A percentile compares a stretch with the other conserved stretches of the same genome.
Evolutionary conservation across 2,888 invertebrate genomes (phyloP).

Genomic region (Tenthredo distinguenda): DNA sequence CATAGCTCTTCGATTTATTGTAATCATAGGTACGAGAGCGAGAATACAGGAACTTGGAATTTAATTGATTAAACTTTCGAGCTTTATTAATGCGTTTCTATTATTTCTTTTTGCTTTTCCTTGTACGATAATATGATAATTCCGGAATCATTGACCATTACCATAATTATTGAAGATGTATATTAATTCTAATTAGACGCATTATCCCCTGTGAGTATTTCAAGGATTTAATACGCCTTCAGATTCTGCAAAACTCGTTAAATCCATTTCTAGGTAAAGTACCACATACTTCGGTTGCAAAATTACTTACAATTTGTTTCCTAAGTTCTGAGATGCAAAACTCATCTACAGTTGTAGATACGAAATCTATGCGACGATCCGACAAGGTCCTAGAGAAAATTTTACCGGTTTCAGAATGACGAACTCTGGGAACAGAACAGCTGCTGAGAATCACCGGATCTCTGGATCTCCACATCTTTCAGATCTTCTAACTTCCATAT

Average conservation of each 20-base stretch:
- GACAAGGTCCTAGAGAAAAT: background rate
- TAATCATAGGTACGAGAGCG: background rate
- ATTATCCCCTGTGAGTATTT: background rate
- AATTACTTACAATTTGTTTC: background rate
- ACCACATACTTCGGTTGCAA: background rate
- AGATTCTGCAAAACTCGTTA: background rate
- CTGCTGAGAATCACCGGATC: constrained; percentile 10
- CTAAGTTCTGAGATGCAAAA: background rate
- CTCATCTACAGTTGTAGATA: background rate
- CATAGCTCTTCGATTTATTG: background rate
- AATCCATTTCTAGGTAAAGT: background rate
- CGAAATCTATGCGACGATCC: background rate
- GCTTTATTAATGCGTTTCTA: background rate
- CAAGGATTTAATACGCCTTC: background rate
- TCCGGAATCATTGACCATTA: background rate
- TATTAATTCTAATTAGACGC: background rate
- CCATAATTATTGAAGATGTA: background rate
- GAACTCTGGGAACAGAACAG: constrained; percentile 7
- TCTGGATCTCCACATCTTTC: constrained; percentile 23
- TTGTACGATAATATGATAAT: background rate
- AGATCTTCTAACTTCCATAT: background rate
- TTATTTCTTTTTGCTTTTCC: background rate
- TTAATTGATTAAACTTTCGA: background rate
- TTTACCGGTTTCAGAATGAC: constrained; percentile 2
- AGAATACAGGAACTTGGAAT: background rate